Percentiles rank a stretch among this genome's conserved stretches.
These are phyloP conservation scores for Parus major DNA, from an alignment of 2,113 vertebrate genomes.

Conservation along the genomic window DNA sequence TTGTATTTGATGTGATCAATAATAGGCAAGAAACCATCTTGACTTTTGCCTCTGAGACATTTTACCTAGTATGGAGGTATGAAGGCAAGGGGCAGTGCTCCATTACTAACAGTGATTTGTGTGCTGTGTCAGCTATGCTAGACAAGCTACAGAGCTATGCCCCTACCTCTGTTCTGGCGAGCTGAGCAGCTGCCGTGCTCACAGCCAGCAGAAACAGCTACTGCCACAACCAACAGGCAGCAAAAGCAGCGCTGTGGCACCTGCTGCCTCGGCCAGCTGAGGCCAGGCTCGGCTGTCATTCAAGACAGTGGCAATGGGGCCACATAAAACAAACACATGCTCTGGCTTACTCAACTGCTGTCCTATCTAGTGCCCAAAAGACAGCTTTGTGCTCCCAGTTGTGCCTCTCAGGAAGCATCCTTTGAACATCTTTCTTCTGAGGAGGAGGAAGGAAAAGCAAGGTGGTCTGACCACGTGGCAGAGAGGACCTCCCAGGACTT, in stretches of 20 bases:
- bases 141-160: neutral
- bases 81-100: neutral
- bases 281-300: neutral
- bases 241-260: neutral
- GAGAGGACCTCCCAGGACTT: neutral
- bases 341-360: slow-evolving; percentile 30
- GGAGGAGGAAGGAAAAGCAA: neutral
- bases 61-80: neutral
- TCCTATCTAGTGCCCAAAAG: neutral
- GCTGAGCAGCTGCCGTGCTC: slow-evolving; percentile 50
- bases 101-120: neutral
- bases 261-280: slow-evolving; percentile 38
- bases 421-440: neutral
- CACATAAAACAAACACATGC: neutral
- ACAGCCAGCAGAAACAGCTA: neutral
- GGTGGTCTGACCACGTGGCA: rapidly evolving
- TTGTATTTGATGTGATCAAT: neutral
- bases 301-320: neutral
- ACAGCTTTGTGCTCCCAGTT: neutral
- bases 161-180: neutral
- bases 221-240: neutral
- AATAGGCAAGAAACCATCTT: neutral
- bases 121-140: neutral
- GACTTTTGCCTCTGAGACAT: neutral
- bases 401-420: neutral